Conservation (phyloP, 2,888 invertebrate genomes). For the Carterocephalus palaemon region DNA sequence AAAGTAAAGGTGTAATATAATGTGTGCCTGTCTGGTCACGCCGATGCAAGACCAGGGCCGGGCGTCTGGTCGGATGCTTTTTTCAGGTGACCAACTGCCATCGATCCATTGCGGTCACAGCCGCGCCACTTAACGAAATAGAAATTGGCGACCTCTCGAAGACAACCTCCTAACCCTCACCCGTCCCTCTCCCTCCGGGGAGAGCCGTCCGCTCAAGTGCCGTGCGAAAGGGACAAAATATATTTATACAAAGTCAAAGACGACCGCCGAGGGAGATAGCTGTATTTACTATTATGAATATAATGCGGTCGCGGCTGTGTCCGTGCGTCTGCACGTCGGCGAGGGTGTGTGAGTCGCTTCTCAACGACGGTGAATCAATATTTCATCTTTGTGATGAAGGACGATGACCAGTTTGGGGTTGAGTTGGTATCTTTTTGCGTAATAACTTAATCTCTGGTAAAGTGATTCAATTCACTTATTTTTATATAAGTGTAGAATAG, state of each 20-base stretch:
- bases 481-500: background rate
- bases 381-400: constrained; percentile 67
- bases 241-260: constrained; percentile 79
- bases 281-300: constrained; percentile 79
- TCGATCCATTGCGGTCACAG: constrained; percentile 73
- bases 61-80: constrained; percentile 32
- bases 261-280: constrained; percentile 75
- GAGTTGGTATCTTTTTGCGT: constrained; percentile 35
- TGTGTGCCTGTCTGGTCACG: too few species aligned
- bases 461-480: background rate
- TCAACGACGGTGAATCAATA: constrained; percentile 72
- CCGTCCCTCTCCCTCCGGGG: constrained; percentile 63
- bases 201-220: constrained; percentile 57
- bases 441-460: constrained; percentile 22
- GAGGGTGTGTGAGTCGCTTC: constrained; percentile 57
- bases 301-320: constrained; percentile 75
- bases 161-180: constrained; percentile 72
- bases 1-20: background rate
- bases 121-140: constrained; percentile 76
- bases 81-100: constrained; percentile 57
- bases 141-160: constrained; percentile 77
- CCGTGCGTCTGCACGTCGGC: constrained; percentile 62
- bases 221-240: constrained; percentile 69
- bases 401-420: constrained; percentile 48
- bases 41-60: too few species aligned